Percentiles rank a stretch among this genome's conserved stretches.
These are phyloP conservation scores for Zootermopsis nevadensis DNA, from an alignment of 2,888 invertebrate genomes.

Conservation along the genomic window DNA sequence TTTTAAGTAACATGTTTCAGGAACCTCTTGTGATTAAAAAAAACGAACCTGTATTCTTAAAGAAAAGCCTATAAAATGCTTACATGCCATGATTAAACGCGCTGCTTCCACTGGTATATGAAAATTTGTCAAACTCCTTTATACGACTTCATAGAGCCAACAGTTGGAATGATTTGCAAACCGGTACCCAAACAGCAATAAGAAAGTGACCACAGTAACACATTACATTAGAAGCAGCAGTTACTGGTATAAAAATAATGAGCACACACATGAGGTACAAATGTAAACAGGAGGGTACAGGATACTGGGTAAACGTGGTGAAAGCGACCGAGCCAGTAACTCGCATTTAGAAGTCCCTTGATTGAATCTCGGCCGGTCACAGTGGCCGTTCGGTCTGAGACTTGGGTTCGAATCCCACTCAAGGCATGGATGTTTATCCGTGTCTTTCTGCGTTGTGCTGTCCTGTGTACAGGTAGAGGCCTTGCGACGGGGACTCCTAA, in stretches of 20 bases:
- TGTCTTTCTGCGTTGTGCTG: too few relatives aligned
- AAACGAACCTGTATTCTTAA: background rate
- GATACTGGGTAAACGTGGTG: too few relatives aligned
- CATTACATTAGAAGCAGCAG: conserved; percentile 20
- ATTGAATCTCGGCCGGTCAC: too few relatives aligned
- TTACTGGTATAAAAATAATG: background rate
- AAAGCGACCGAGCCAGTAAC: too few relatives aligned
- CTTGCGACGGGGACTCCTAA: too few relatives aligned
- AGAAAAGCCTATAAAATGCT: conserved; percentile 8
- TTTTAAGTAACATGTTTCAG: background rate
- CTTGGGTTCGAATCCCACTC: too few relatives aligned
- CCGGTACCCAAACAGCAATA: conserved; percentile 30
- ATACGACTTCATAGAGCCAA: conserved; percentile 8
- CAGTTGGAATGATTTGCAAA: conserved; percentile 4
- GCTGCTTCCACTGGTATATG: conserved; percentile 21
- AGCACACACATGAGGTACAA: conserved; percentile 10
- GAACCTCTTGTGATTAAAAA: conserved; percentile 2
- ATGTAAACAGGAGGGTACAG: background rate
- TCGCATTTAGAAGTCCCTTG: too few relatives aligned
- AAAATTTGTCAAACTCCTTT: conserved; percentile 39
- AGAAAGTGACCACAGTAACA: conserved; percentile 26
- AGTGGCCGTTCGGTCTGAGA: too few relatives aligned
- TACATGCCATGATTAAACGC: background rate
- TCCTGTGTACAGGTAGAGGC: too few relatives aligned
- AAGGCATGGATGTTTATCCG: too few relatives aligned